Percentiles rank a stretch among this genome's conserved stretches.
phyloP scores from a whole-genome alignment of 2,888 invertebrate species.

The Diloba caeruleocephala region DNA sequence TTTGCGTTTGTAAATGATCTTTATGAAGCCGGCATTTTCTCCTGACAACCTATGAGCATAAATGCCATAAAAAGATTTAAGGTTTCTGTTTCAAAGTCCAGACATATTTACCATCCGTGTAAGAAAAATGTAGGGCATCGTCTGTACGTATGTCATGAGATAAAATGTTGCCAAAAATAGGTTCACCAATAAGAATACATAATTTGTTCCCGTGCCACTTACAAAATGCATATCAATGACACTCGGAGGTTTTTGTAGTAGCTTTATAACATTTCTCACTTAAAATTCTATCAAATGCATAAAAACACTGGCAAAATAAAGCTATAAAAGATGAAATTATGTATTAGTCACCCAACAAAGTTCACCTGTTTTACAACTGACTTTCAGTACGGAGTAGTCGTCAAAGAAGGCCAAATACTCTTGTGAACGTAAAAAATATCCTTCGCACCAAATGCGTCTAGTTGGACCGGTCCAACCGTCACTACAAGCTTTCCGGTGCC shows the following conservation, averaged over 20 bases:
- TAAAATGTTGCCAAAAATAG: slow-evolving; percentile 21
- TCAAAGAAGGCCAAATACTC: slow-evolving; percentile 65
- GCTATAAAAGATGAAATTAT: slow-evolving; percentile 22
- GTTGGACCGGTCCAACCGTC: slow-evolving; percentile 73
- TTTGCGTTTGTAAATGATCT: too few relatives aligned
- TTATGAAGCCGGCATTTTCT: too few relatives aligned
- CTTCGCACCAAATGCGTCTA: slow-evolving; percentile 67
- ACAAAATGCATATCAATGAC: slow-evolving; percentile 31
- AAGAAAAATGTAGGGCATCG: slow-evolving; percentile 16
- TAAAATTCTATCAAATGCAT: slow-evolving; percentile 17
- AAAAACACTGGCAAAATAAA: slow-evolving; percentile 23
- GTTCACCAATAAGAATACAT: slow-evolving; percentile 32
- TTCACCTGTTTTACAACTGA: slow-evolving; percentile 60
- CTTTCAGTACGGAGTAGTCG: slow-evolving; percentile 60
- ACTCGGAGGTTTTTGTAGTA: slow-evolving; percentile 28
- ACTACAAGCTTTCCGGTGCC: slow-evolving; percentile 70
- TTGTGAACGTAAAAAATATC: slow-evolving; percentile 74
- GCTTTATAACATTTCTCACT: slow-evolving; percentile 16
- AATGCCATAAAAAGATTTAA: too few relatives aligned
- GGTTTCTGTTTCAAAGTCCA: too few relatives aligned
- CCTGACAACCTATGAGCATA: too few relatives aligned
- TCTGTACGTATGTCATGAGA: too few relatives aligned
- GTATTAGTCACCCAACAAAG: slow-evolving; percentile 52
- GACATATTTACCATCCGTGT: too few relatives aligned
- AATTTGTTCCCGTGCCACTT: slow-evolving; percentile 36